Evolutionary conservation across 30 jellyfish, hydroid and myxozoan genomes (phyloP), one percentile per base, ranked within the genome.

Genomic region (Mastigias papua): DNA sequence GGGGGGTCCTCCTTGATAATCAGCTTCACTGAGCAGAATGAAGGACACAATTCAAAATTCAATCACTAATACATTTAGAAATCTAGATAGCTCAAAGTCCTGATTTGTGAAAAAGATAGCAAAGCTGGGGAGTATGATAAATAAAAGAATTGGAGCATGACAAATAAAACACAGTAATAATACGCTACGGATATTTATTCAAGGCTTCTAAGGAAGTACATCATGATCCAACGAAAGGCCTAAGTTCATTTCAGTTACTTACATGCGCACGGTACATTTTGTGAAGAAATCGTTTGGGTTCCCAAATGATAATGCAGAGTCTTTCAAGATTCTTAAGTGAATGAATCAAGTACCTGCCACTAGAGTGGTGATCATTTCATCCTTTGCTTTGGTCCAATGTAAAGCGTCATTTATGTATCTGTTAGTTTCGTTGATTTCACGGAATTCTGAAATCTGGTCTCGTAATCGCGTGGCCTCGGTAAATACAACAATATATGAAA

Each of bases 241-340:
- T 10, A 54, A 21, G 67, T 21, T 6, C 2, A 6, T 54, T 21
- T 54, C 67, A 5, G 67, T 21, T 54, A 76, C 87, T 58, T 60
- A 78, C 89, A 58, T 78, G 73, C 1, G 89, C 89, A n/a, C 89
- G 89, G 48, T 78, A 78, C 89, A 78, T 78, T 15, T 13, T 76
- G 73, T 21, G 26, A 23, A 6, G 25, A 1, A 23, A 3, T 7
- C n/a, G 20, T 7, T 21, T 1, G 11, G 28, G 34, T 17, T 68
- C 35, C 1, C 25, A n/a, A 23, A 22, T 4, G 61, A 13, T 31
- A 25, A 20, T 25, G 1, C 28, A 35, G 27, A 28, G 58, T 26
- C 48, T 28, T 26, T 26, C 42, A 30, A 25, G 2, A 72, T 27
- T 34, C 42, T n/a, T 34, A 27, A 3, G 35, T 72, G 9, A n/a